Percentiles rank a stretch among this genome's conserved stretches.
Conservation (phyloP, 2,797 vertebrate species). For the Galagoides demidoff region DNA sequence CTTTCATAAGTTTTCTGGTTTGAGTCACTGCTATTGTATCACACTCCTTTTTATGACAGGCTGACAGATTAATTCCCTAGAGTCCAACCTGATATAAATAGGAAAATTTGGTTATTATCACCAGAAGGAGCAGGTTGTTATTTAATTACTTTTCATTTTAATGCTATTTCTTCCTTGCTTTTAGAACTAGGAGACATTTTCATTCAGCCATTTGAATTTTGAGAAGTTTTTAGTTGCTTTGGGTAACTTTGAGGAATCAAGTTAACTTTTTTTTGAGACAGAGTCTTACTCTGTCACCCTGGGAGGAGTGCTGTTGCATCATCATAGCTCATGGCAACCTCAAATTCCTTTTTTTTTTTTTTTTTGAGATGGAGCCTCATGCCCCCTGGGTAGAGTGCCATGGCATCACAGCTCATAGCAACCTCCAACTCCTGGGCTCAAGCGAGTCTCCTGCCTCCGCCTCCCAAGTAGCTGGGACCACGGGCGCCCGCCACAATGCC, state of each 20-base stretch:
- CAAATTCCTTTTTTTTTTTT: too few species aligned
- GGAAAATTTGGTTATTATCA: constrained; percentile 34
- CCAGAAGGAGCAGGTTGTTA: constrained; percentile 25
- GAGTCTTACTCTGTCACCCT: too few species aligned
- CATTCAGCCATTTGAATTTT: constrained; percentile 58
- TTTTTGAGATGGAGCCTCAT: too few species aligned
- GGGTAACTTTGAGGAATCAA: constrained; percentile 59
- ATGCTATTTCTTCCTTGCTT: constrained; percentile 46
- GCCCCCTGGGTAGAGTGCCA: too few species aligned
- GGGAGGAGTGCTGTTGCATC: too few species aligned
- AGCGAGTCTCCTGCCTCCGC: too few species aligned
- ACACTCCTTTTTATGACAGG: not conserved
- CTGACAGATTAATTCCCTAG: not conserved
- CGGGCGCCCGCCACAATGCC: too few species aligned
- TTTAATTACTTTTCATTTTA: constrained; percentile 58
- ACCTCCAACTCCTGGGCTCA: too few species aligned
- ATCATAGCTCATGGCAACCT: too few species aligned
- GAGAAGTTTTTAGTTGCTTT: constrained; percentile 39
- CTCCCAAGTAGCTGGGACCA: too few species aligned
- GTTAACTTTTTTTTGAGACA: constrained; percentile 33
- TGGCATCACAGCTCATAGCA: too few species aligned
- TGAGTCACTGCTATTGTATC: not conserved
- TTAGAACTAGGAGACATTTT: constrained; percentile 9
- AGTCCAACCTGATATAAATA: not conserved
- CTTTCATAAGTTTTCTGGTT: not conserved